These are phyloP conservation scores for Caenorhabditis virilis DNA, from an alignment of 2,888 invertebrate genomes.

Conservation along the genomic window DNA sequence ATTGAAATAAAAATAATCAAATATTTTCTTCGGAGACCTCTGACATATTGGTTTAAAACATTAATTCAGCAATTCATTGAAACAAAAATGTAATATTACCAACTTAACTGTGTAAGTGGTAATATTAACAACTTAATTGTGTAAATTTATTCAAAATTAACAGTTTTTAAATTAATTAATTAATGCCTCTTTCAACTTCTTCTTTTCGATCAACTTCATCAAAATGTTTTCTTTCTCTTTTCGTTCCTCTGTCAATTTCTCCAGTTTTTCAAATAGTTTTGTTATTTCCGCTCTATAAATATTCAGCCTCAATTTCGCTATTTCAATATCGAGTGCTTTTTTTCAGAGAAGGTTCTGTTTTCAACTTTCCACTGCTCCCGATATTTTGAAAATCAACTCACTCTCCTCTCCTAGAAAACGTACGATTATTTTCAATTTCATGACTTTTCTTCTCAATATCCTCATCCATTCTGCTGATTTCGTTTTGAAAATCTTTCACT, in stretches of 20 bases:
- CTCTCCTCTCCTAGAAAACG: constrained; percentile 28
- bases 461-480: constrained; percentile 18
- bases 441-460: constrained; percentile 13
- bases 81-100: no score
- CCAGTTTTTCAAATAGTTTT: constrained; percentile 23
- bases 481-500: constrained; percentile 22
- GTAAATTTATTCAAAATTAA: no score
- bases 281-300: constrained; percentile 17
- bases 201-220: constrained; percentile 18
- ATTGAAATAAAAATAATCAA: no score
- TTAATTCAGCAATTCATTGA: background rate
- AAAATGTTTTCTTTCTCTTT: constrained; percentile 22
- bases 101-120: no score
- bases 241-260: constrained; percentile 22
- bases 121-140: no score
- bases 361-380: background rate
- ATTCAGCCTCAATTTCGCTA: background rate
- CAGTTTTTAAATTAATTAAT: no score
- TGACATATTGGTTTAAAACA: no score
- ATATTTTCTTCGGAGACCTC: no score
- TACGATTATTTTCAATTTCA: constrained; percentile 21
- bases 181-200: no score
- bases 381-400: no score
- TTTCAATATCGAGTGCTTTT: background rate
- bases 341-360: background rate